Evolutionary conservation across 1,140 invertebrate genomes (phyloP), one percentile per base, ranked within the genome.

Genomic region (Caerostris darwini): DNA sequence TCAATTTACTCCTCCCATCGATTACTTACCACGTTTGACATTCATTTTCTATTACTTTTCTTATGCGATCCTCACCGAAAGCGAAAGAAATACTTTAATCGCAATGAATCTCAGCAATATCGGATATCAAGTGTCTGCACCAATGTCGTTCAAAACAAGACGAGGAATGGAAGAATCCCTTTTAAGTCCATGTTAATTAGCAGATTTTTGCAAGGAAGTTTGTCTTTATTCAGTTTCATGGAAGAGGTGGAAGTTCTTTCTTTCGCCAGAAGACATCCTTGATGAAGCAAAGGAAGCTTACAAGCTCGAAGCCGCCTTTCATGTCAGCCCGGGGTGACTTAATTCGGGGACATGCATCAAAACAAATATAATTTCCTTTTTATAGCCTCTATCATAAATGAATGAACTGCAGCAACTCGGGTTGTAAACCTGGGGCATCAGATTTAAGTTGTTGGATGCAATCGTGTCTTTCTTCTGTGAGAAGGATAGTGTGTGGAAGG

Each of bases 131-230:
- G 67, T 19, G 17, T 6, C 19, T 5, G 67, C 19, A 69, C 19
- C 17, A 17, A 64, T 64, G 61, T 17, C 61, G 14, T 64, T 64
- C 61, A 64, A 14, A 64, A 64, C 10, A 64, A 64, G 61, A 64
- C 12, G 12, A 14, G 61, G 0, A 64, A 14, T 17, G 61, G 12
- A 64, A 64, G n/a, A 69, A 69, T 19, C 67, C 7, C n/a, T 69
- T 69, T 69, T 69, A 69, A 69, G 67, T 19, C 67, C 17, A 69
- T 69, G 67, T 19, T 69, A n/a, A 69, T 69, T 69, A 69, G n/a
- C 3, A 7, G 7, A 69, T 69, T 69, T 19, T 69, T 69, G 67
- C 17, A 19, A n/a, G 17, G 6, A 69, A 69, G 17, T 14, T n/a
- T 69, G 6, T 64, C 17, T 17, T 69, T 69, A 7, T 69, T 5